A percentile compares a stretch with the other conserved stretches of the same genome.
Evolutionary conservation across 2,113 vertebrate genomes (phyloP).

Genomic region (Hippotragus niger): DNA sequence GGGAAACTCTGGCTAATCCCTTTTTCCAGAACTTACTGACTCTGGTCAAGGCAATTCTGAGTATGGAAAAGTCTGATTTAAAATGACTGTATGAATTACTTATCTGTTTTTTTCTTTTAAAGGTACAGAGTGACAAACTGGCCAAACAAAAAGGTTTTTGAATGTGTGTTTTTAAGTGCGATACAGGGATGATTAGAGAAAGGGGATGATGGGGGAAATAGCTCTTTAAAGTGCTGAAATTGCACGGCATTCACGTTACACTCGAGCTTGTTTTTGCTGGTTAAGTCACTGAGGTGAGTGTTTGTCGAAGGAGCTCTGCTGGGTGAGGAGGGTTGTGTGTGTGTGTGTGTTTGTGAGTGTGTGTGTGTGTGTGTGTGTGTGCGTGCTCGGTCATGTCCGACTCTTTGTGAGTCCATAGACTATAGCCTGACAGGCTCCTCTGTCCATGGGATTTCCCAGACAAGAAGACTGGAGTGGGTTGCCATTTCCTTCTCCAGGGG

Average conservation of each 20-base stretch:
- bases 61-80: background rate
- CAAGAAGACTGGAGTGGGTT: background rate
- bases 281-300: background rate
- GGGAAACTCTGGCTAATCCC: background rate
- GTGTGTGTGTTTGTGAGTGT: too few species aligned
- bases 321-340: background rate
- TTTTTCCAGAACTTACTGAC: background rate
- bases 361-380: too few species aligned
- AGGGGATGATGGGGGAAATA: background rate
- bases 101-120: slow-evolving; percentile 14
- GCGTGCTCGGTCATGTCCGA: background rate
- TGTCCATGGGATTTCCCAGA: background rate
- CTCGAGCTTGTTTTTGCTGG: background rate
- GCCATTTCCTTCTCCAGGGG: background rate
- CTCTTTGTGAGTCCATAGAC: background rate
- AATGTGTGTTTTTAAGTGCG: background rate
- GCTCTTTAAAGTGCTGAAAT: background rate
- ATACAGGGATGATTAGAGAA: background rate
- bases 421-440: background rate
- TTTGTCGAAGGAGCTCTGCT: background rate
- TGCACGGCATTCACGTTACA: fast-evolving
- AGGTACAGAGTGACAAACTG: background rate
- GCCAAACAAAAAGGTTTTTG: background rate
- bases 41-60: background rate
- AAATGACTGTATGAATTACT: background rate